Evolutionary conservation across 2,113 vertebrate species (phyloP).

Genomic region (Lipophrys pholis): DNA sequence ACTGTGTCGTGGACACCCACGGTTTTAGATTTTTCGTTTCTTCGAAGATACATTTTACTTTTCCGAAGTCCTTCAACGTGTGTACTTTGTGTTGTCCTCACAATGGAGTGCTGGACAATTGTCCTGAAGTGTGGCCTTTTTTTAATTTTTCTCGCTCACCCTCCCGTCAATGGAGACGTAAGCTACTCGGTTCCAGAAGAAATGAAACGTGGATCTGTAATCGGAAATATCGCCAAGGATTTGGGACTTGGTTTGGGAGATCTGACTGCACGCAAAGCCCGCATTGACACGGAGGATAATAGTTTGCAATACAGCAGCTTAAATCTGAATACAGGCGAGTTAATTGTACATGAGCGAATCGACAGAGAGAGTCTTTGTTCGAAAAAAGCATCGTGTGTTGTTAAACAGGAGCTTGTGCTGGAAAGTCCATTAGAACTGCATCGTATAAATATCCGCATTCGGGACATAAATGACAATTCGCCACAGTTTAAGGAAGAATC

Average conservation of each 20-base stretch:
- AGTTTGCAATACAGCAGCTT: conserved; percentile 69
- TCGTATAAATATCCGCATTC: conserved; percentile 70
- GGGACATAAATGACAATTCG: conserved; percentile 85
- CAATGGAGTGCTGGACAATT: conserved; percentile 10
- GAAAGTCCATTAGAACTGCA: conserved; percentile 81
- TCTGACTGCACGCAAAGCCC: conserved; percentile 74
- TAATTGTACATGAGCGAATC: conserved; percentile 74
- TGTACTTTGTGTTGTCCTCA: background rate
- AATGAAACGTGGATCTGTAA: conserved; percentile 80
- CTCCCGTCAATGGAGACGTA: conserved; percentile 60
- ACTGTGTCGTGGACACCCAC: background rate
- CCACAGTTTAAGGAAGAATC: conserved; percentile 61
- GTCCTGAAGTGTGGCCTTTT: background rate
- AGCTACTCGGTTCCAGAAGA: conserved; percentile 80
- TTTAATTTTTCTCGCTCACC: conserved; percentile 30
- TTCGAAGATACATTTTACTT: background rate
- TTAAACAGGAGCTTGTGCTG: conserved; percentile 80
- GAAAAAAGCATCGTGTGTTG: conserved; percentile 58
- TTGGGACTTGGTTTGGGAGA: conserved; percentile 71
- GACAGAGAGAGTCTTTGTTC: conserved; percentile 84
- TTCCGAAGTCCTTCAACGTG: background rate
- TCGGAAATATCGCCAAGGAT: conserved; percentile 84
- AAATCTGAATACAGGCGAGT: conserved; percentile 66
- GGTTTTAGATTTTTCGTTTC: background rate
- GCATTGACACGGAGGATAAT: conserved; percentile 68